These are phyloP conservation scores for Tenrec ecaudatus DNA, from an alignment of 2,113 vertebrate genomes.

Conservation along the genomic window DNA sequence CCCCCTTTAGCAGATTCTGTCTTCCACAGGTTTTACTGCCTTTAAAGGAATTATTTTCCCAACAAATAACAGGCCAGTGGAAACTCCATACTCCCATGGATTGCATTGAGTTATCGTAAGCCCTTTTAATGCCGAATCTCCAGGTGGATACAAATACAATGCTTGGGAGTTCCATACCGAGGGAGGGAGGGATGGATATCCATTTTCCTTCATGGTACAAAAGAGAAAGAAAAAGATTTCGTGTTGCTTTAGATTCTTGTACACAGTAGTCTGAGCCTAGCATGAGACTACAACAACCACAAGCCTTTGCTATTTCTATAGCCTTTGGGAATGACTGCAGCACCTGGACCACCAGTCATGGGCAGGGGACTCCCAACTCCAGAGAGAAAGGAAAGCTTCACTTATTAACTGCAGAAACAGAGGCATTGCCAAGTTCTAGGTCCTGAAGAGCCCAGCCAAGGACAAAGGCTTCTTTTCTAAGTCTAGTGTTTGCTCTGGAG, in stretches of 20 bases:
- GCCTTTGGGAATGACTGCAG: constrained; percentile 39
- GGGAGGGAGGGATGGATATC: neutral
- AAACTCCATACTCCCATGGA: neutral
- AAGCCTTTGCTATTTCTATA: constrained; percentile 44
- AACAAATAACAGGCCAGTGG: constrained; percentile 18
- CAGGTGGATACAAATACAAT: neutral
- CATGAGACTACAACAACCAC: neutral
- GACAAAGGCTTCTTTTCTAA: neutral
- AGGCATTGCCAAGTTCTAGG: constrained; percentile 2
- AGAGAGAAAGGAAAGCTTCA: constrained; percentile 36
- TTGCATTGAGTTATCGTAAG: neutral
- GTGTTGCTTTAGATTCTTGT: constrained; percentile 29
- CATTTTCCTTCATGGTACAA: constrained; percentile 23
- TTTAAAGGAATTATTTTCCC: constrained; percentile 61
- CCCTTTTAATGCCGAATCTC: neutral
- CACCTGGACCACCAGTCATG: constrained; percentile 30
- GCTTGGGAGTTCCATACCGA: neutral
- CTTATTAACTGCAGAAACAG: constrained; percentile 37
- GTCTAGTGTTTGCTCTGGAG: constrained; percentile 15
- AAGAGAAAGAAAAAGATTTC: constrained; percentile 39
- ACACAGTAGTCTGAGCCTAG: constrained; percentile 14
- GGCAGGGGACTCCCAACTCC: neutral
- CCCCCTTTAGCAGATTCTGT: neutral
- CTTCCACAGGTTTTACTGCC: neutral
- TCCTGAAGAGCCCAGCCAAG: constrained; percentile 40